phyloP scores from a whole-genome alignment of 2,888 invertebrate species.

The Petrolisthes manimaculis region DNA sequence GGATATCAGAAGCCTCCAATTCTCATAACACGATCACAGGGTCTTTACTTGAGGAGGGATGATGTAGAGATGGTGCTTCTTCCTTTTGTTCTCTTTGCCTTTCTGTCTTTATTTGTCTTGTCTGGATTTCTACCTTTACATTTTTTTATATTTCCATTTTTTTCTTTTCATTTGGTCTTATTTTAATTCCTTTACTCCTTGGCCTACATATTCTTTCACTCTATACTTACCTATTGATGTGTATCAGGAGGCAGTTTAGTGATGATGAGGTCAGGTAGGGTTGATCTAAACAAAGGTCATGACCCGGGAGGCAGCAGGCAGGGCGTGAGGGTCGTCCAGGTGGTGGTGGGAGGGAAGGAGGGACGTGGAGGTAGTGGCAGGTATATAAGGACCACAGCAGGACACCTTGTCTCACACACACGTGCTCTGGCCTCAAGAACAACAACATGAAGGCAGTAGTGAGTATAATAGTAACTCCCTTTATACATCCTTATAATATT shows the following conservation, averaged over 20 bases:
- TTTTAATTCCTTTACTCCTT: not conserved
- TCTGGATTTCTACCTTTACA: not conserved
- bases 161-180: not conserved
- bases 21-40: too few species aligned
- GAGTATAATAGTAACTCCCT: not conserved
- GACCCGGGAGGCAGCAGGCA: not conserved
- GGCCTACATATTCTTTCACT: too few species aligned
- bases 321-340: not conserved
- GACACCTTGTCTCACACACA: not conserved
- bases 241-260: too few species aligned
- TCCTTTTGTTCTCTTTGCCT: not conserved
- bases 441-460: conserved; percentile 27
- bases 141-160: not conserved
- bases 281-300: conserved; percentile 7
- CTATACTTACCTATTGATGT: too few species aligned
- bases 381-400: conserved; percentile 6
- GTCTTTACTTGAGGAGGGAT: too few species aligned
- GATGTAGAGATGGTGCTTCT: too few species aligned
- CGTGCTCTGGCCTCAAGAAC: conserved; percentile 4
- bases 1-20: too few species aligned
- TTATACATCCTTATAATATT: not conserved
- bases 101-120: not conserved
- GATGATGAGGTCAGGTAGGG: not conserved
- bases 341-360: not conserved
- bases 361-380: not conserved